Base-by-base conservation (phyloP, 1,140 invertebrate species). In the Lasaia peninsularis region DNA sequence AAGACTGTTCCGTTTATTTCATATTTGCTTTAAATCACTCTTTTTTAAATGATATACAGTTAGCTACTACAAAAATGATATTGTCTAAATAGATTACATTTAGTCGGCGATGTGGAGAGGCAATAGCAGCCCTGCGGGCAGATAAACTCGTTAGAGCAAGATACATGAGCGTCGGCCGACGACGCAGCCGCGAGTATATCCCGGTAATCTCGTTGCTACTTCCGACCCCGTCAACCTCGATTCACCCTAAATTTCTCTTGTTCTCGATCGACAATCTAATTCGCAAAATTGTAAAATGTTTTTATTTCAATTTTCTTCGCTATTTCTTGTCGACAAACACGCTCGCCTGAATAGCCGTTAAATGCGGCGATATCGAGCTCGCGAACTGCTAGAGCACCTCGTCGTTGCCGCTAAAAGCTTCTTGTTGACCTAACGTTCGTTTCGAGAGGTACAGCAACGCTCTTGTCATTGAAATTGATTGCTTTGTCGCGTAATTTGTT, bases 401-500 rank as follows among this genome's bases (percentile, higher is more conserved):
- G 53, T 56, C 67, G 73, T 57, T 63, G 71, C 65, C 81, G 67
- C 77, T 88, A 88, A 88, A 88, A 88, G 85, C 75, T 84, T 83
- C 72, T 85, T 88, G 80, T 88, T 88, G 85, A 88, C 85, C 75
- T 63, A 86, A 73, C 85, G 76, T 85, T 86, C 80, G 70, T 80
- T 80, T 88, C 69, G 64, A 85, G 81, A 75, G 81, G 69, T 71
- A 61, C 71, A 60, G 73, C 81, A 78, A 71, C 75, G 77, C 74
- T 82, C 78, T 78, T 81, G 80, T 80, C 76, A 75, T 85, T 81
- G 73, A 85, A 88, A 86, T 88, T 88, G 85, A 88, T 88, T 88
- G 86, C 83, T 88, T 86, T 86, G 85, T 88, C 81, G 78, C 76
- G 77, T 86, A 88, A 88, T 88, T 88, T 88, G 85, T 88, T 88